Evolutionary conservation across 2,888 invertebrate genomes (phyloP).

Genomic region (Brachyptera putata): DNA sequence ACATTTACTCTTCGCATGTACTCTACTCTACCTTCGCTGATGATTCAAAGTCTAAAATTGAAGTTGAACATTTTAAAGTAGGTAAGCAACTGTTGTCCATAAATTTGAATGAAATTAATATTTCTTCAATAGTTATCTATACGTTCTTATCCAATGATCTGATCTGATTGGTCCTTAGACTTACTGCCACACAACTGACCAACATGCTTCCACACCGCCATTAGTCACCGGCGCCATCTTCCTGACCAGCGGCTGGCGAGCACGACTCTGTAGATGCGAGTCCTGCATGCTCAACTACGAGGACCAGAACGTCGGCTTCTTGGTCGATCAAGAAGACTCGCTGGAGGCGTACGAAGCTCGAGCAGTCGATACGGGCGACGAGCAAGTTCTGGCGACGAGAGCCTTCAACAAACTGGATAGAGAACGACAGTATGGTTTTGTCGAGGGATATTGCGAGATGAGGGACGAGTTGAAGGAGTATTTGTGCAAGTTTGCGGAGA

Average conservation of each 20-base stretch:
- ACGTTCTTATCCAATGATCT: too few relatives aligned
- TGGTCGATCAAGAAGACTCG: not conserved
- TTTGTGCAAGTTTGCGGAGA: not conserved
- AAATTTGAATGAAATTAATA: too few relatives aligned
- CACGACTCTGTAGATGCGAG: not conserved
- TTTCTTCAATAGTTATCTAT: too few relatives aligned
- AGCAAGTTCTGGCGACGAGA: not conserved
- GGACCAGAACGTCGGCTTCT: slow-evolving; percentile 54
- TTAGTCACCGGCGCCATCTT: not conserved
- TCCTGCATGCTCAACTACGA: slow-evolving; percentile 58
- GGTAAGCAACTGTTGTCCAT: too few relatives aligned
- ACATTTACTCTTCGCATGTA: too few relatives aligned
- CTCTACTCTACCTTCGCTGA: too few relatives aligned
- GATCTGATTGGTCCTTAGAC: too few relatives aligned
- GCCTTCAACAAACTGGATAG: not conserved
- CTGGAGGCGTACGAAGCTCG: not conserved
- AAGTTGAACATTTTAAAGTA: too few relatives aligned
- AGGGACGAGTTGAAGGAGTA: not conserved
- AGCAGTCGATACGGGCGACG: not conserved
- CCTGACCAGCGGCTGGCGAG: not conserved
- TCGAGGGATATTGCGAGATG: not conserved
- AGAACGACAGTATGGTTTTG: not conserved
- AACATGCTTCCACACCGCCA: not conserved
- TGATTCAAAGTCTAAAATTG: too few relatives aligned
- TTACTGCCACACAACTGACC: too few relatives aligned